A percentile compares a stretch with the other conserved stretches of the same genome.
Conservation (phyloP, 1,140 invertebrate species). For the Drosophila willistoni region DNA sequence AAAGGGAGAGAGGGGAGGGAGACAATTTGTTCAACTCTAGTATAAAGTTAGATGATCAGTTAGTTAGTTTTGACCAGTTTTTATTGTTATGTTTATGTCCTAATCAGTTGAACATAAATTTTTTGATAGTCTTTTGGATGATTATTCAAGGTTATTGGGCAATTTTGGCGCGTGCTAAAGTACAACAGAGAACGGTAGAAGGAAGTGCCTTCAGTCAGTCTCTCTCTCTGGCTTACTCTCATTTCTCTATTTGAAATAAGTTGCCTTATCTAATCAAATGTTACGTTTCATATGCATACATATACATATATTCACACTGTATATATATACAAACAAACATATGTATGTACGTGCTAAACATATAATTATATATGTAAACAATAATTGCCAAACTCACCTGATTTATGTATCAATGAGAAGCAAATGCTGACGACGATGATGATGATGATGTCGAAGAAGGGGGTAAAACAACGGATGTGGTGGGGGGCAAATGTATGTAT, state of each 20-base stretch:
- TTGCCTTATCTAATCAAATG: slow-evolving; percentile 45
- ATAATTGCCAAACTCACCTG: slow-evolving; percentile 34
- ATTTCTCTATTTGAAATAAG: background rate
- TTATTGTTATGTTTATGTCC: slow-evolving; percentile 51
- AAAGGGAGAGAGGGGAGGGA: too few relatives aligned
- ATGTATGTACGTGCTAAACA: slow-evolving; percentile 17
- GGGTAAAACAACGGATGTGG: too few relatives aligned
- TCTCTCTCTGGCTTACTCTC: background rate
- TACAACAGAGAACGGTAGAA: background rate
- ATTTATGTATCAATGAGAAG: slow-evolving; percentile 34
- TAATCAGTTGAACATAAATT: slow-evolving; percentile 38
- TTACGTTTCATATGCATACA: slow-evolving; percentile 19
- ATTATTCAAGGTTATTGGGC: slow-evolving; percentile 52
- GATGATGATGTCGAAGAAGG: background rate
- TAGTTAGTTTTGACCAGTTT: slow-evolving; percentile 1
- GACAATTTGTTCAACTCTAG: slow-evolving; percentile 21
- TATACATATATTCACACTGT: slow-evolving; percentile 20
- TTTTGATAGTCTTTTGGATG: slow-evolving; percentile 9
- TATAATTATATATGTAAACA: slow-evolving; percentile 35
- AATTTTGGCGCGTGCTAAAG: slow-evolving; percentile 62
- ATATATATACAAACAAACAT: too few relatives aligned
- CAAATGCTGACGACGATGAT: slow-evolving; percentile 6
- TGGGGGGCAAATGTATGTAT: too few relatives aligned
- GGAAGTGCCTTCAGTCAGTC: background rate
- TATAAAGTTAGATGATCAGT: too few relatives aligned